These are phyloP conservation scores for Tenthredo distinguenda DNA, from an alignment of 2,888 invertebrate species.

Conservation along the genomic window DNA sequence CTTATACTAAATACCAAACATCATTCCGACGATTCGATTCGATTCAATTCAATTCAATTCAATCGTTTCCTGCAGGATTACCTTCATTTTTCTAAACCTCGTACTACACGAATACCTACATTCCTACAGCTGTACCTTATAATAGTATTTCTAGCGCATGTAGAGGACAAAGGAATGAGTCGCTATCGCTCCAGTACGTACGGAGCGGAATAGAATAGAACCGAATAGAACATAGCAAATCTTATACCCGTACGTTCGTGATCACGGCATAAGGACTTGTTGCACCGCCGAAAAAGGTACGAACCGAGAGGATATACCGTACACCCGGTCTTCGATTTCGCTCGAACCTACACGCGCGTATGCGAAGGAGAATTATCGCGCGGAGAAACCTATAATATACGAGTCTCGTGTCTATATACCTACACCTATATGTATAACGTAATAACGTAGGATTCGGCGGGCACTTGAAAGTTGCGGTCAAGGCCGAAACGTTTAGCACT, in stretches of 20 bases:
- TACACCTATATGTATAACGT: background rate
- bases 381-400: background rate
- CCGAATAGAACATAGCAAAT: background rate
- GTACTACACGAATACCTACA: background rate
- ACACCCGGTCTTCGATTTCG: background rate
- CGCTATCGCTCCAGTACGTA: background rate
- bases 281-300: background rate
- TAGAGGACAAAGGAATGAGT: background rate
- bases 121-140: background rate
- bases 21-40: background rate
- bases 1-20: background rate
- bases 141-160: background rate
- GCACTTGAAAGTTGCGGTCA: conserved; percentile 58
- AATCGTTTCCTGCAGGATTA: background rate
- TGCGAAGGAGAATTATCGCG: background rate
- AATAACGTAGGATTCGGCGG: conserved; percentile 26
- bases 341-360: background rate
- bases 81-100: background rate
- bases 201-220: background rate
- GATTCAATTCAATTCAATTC: background rate
- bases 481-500: conserved; percentile 69
- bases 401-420: background rate
- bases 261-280: conserved; percentile 5
- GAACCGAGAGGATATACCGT: background rate
- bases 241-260: background rate